A percentile compares a stretch with the other conserved stretches of the same genome.
Conservation (phyloP, 2,888 invertebrate species). For the Reticulitermes lucifugus region DNA sequence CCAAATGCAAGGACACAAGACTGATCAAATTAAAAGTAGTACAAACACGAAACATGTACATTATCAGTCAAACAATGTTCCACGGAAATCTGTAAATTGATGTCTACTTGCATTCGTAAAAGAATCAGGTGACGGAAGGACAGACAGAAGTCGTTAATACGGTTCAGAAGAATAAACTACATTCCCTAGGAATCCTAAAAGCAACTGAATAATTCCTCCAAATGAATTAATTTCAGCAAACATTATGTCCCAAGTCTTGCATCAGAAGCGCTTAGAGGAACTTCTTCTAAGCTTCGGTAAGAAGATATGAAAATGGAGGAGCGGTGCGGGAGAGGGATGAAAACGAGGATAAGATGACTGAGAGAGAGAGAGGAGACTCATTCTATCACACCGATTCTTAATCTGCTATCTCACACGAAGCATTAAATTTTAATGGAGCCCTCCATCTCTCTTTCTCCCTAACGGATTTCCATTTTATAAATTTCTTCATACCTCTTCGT, state of each 20-base stretch:
- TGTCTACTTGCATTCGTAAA: too few relatives aligned
- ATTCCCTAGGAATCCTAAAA: too few relatives aligned
- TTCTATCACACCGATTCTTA: slow-evolving; percentile 54
- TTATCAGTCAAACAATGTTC: too few relatives aligned
- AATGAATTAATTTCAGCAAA: slow-evolving; percentile 29
- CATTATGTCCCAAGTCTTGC: background rate
- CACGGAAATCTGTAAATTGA: too few relatives aligned
- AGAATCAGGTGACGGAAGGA: too few relatives aligned
- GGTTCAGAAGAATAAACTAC: too few relatives aligned
- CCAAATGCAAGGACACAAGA: too few relatives aligned
- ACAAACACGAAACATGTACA: too few relatives aligned
- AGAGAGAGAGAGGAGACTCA: slow-evolving; percentile 43
- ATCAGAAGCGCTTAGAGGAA: slow-evolving; percentile 13
- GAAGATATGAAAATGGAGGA: background rate
- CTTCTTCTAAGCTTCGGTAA: background rate
- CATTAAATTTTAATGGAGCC: slow-evolving; percentile 57
- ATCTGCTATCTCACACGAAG: slow-evolving; percentile 56
- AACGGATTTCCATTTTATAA: slow-evolving; percentile 28
- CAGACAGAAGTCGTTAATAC: too few relatives aligned
- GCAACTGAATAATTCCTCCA: background rate
- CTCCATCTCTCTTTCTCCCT: slow-evolving; percentile 45
- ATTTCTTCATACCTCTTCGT: slow-evolving; percentile 24
- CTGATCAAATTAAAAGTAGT: too few relatives aligned
- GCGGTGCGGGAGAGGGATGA: background rate
- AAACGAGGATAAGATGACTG: slow-evolving; percentile 42